A percentile compares a stretch with the other conserved stretches of the same genome.
phyloP scores from a whole-genome alignment of 1,140 invertebrate genomes.

The Spodoptera litura region DNA sequence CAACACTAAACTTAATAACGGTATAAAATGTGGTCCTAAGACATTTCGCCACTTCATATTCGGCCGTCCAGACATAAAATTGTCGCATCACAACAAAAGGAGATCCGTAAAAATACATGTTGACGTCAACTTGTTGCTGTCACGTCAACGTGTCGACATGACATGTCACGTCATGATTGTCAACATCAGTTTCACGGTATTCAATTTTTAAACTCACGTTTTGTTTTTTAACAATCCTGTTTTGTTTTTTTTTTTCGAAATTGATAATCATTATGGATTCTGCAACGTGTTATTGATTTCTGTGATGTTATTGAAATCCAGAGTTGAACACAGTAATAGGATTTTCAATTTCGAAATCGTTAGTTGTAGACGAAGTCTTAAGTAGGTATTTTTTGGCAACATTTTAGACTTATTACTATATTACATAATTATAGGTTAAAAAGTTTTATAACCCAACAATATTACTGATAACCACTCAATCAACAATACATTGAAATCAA shows the following conservation, averaged over 20 bases:
- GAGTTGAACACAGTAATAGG: too few species aligned
- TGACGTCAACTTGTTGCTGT: conserved; percentile 35
- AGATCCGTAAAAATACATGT: conserved; percentile 33
- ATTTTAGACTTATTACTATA: too few species aligned
- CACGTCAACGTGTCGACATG: conserved; percentile 21
- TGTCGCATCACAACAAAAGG: conserved; percentile 34
- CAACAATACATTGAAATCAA: too few species aligned
- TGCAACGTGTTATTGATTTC: too few species aligned
- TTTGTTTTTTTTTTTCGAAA: neutral
- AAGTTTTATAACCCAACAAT: too few species aligned
- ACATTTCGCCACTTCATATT: conserved; percentile 28
- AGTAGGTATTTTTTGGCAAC: neutral
- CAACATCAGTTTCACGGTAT: neutral
- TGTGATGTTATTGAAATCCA: too few species aligned
- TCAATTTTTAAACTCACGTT: neutral
- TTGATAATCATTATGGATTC: too few species aligned
- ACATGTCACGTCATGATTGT: conserved; percentile 21
- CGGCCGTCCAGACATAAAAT: conserved; percentile 31
- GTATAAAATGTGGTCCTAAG: neutral
- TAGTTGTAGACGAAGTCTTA: too few species aligned
- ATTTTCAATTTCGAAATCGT: too few species aligned
- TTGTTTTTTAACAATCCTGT: neutral
- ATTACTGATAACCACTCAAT: too few species aligned
- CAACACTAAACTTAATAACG: conserved; percentile 15
- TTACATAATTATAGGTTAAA: too few species aligned